Evolutionary conservation across 2,888 invertebrate species (phyloP).

Genomic region (Luffia ferchaultella): DNA sequence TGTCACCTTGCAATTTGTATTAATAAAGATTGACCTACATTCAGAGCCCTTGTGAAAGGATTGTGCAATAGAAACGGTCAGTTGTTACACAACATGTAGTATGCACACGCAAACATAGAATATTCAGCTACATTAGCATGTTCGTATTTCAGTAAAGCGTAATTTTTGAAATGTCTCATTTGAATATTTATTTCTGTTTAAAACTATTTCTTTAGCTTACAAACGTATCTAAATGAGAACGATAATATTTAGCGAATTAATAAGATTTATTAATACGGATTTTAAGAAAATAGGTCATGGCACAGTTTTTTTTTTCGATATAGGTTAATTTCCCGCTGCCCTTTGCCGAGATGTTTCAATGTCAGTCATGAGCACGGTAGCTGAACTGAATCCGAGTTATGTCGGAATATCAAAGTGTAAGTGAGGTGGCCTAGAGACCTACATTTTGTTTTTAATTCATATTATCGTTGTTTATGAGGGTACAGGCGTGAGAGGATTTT

Average conservation of each 20-base stretch:
- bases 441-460: slow-evolving; percentile 69
- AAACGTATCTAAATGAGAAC: no score
- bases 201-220: neutral
- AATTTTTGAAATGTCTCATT: neutral
- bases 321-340: slow-evolving; percentile 59
- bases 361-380: slow-evolving; percentile 71
- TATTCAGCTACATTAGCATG: slow-evolving; percentile 52
- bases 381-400: slow-evolving; percentile 75
- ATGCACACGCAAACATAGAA: slow-evolving; percentile 56
- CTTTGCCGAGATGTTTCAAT: slow-evolving; percentile 66
- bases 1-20: slow-evolving; percentile 37
- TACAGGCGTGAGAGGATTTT: no score
- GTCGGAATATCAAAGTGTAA: slow-evolving; percentile 82
- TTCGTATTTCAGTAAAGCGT: slow-evolving; percentile 19
- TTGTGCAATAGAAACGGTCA: slow-evolving; percentile 67
- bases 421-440: slow-evolving; percentile 91
- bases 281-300: slow-evolving; percentile 40
- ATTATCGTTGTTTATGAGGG: slow-evolving; percentile 40
- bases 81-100: slow-evolving; percentile 60
- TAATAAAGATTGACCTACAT: slow-evolving; percentile 64
- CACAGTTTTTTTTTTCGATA: slow-evolving; percentile 44
- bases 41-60: slow-evolving; percentile 66
- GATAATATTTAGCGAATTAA: neutral
- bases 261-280: neutral
- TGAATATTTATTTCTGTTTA: neutral